Conservation (phyloP, 2,113 vertebrate genomes). For the Micronycteris hirsuta region DNA sequence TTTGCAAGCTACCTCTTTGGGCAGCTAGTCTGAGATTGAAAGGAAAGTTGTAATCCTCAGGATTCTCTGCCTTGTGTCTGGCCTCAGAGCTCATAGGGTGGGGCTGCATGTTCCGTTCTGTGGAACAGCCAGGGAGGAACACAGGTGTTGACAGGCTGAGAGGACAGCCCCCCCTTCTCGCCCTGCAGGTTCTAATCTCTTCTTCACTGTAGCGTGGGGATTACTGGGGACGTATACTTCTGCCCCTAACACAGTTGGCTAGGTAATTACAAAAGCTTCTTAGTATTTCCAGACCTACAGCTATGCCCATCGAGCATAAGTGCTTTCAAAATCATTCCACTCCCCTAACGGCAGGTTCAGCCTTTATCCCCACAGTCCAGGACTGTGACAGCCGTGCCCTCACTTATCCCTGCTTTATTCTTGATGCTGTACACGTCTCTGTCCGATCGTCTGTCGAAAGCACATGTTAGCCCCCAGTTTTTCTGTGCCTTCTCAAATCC, state of each 20-base stretch:
- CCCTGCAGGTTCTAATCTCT: background rate
- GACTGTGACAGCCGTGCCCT: rapidly evolving
- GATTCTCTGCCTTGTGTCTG: background rate
- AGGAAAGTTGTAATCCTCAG: background rate
- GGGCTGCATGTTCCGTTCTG: background rate
- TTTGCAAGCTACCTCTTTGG: background rate
- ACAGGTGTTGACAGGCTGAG: background rate
- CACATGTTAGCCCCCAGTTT: background rate
- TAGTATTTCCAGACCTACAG: background rate
- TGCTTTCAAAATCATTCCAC: background rate
- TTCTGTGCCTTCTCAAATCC: background rate
- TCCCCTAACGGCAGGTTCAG: background rate
- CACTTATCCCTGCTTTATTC: background rate
- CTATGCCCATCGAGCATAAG: background rate
- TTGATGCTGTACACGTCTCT: background rate
- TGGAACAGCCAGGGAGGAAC: background rate
- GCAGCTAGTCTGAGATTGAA: background rate
- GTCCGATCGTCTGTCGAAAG: background rate
- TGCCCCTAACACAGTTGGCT: background rate
- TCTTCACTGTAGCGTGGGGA: background rate
- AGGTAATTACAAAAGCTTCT: background rate
- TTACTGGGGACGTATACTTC: background rate
- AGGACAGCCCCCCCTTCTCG: background rate
- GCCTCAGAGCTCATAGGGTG: background rate
- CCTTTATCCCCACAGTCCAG: background rate